Conservation (phyloP, 1,140 invertebrate species). For the Goniozus legneri region DNA sequence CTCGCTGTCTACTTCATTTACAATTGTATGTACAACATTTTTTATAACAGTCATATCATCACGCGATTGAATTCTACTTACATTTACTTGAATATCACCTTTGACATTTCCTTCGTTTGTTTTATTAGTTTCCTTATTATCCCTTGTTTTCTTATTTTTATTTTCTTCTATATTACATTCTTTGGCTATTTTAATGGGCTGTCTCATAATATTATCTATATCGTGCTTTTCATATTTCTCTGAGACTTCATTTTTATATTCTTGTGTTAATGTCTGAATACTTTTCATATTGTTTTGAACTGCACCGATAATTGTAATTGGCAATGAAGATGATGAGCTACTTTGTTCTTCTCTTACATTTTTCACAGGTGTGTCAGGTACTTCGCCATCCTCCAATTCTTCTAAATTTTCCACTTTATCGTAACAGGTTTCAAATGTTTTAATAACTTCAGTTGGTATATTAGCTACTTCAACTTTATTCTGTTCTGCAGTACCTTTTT, state of each 20-base stretch:
- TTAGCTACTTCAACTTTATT: background rate
- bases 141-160: no score
- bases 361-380: slow-evolving; percentile 4
- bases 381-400: slow-evolving; percentile 16
- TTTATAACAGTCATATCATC: background rate
- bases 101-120: background rate
- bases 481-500: background rate
- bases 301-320: slow-evolving; percentile 6
- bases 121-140: background rate
- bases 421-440: background rate
- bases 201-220: background rate
- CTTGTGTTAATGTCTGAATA: no score
- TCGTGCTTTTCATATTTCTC: background rate
- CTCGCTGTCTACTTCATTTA: background rate
- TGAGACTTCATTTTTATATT: slow-evolving; percentile 1
- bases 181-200: background rate
- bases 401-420: background rate
- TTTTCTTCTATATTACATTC: no score
- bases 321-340: background rate
- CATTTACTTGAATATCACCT: background rate
- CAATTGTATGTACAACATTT: background rate
- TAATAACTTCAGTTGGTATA: background rate
- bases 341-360: background rate
- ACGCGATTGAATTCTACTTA: background rate
- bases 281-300: background rate